Evolutionary conservation across 2,113 vertebrate genomes (phyloP).

Genomic region (Piprites chloris): DNA sequence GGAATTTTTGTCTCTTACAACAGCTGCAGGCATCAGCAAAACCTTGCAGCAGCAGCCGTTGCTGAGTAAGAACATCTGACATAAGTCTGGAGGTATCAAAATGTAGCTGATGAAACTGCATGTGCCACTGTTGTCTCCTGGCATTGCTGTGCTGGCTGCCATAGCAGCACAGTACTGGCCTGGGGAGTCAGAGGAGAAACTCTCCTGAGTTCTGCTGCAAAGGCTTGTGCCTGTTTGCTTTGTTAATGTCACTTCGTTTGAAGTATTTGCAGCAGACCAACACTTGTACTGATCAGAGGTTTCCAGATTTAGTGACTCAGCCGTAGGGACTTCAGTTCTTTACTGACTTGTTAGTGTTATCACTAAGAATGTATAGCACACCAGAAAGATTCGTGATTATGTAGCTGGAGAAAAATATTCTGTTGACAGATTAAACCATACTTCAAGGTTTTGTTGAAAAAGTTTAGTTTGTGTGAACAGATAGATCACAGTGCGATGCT

Average conservation of each 20-base stretch:
- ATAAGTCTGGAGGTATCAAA: background rate
- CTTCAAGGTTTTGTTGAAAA: background rate
- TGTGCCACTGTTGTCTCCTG: fast-evolving
- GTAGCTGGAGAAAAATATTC: background rate
- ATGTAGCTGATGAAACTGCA: background rate
- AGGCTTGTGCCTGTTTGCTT: background rate
- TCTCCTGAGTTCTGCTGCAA: background rate
- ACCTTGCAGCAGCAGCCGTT: background rate
- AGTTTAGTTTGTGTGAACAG: background rate
- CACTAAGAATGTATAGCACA: background rate
- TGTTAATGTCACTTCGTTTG: background rate
- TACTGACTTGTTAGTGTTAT: background rate
- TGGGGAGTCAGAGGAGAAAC: background rate
- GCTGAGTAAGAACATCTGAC: background rate
- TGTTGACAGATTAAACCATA: background rate
- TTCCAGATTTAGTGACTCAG: background rate
- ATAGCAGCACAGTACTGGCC: background rate
- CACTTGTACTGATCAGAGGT: background rate
- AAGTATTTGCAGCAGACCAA: background rate
- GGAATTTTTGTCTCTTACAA: background rate
- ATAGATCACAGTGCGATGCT: background rate
- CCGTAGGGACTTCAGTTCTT: background rate
- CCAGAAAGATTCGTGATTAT: background rate
- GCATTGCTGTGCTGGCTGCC: background rate
- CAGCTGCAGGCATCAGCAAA: background rate